phyloP scores from a whole-genome alignment of 2,888 invertebrate species.

The Philaethria dido region DNA sequence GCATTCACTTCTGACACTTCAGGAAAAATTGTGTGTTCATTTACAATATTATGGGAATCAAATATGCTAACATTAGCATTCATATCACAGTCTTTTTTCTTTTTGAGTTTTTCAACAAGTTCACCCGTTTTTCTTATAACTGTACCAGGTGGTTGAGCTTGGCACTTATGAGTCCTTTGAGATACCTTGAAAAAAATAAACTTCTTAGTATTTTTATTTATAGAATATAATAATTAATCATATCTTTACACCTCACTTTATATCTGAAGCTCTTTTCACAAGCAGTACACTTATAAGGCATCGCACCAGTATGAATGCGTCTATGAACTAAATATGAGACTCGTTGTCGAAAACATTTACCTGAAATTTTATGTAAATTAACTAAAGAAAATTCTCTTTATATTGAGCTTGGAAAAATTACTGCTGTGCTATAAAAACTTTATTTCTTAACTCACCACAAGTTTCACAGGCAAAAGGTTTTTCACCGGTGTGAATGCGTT shows the following conservation, averaged over 20 bases:
- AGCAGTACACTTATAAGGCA: slow-evolving; percentile 93
- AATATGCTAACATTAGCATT: slow-evolving; percentile 29
- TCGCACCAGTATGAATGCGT: slow-evolving; percentile 92
- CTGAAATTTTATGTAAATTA: slow-evolving; percentile 69
- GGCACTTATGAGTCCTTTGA: slow-evolving; percentile 92
- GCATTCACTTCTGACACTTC: slow-evolving; percentile 73
- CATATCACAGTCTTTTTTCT: slow-evolving; percentile 57
- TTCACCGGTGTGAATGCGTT: slow-evolving; percentile 93
- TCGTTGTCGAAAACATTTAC: slow-evolving; percentile 93
- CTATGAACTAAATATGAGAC: slow-evolving; percentile 94
- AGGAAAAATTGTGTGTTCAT: slow-evolving; percentile 49
- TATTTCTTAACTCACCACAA: slow-evolving; percentile 85
- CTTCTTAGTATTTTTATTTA: slow-evolving; percentile 1
- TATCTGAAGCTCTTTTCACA: slow-evolving; percentile 93
- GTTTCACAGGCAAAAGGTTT: slow-evolving; percentile 94
- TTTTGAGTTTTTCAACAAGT: slow-evolving; percentile 78
- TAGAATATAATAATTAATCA: neutral
- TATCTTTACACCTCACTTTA: slow-evolving; percentile 79
- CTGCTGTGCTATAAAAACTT: neutral
- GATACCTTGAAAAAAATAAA: slow-evolving; percentile 84
- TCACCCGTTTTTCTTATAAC: slow-evolving; percentile 78
- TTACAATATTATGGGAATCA: slow-evolving; percentile 29
- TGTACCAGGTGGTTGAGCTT: slow-evolving; percentile 84
- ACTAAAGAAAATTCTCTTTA: neutral
- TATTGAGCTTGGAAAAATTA: neutral